phyloP scores from a whole-genome alignment of 2,888 invertebrate genomes.

The Ennomos quercinarius region DNA sequence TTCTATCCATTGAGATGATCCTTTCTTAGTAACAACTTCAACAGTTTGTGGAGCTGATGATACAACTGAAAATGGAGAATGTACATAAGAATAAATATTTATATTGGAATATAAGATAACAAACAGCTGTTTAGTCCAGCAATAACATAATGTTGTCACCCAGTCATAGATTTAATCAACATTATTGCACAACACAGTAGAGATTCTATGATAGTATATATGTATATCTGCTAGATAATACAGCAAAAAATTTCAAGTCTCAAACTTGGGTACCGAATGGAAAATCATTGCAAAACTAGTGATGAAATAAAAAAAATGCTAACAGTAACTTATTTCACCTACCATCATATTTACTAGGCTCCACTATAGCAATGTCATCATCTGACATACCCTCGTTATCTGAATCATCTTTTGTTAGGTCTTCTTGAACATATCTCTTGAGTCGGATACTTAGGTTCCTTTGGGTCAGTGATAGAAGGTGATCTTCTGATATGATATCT shows the following conservation, averaged over 20 bases:
- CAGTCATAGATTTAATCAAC: too few species aligned
- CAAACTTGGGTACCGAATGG: too few species aligned
- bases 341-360: constrained; percentile 79
- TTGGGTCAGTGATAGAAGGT: constrained; percentile 63
- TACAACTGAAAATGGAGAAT: constrained; percentile 62
- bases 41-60: constrained; percentile 68
- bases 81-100: constrained; percentile 21
- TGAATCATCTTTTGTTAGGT: constrained; percentile 51
- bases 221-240: too few species aligned
- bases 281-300: neutral
- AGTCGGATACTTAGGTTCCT: constrained; percentile 70
- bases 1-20: constrained; percentile 74
- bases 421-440: constrained; percentile 64
- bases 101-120: too few species aligned
- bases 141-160: too few species aligned
- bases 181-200: too few species aligned
- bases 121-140: too few species aligned
- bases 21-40: constrained; percentile 66
- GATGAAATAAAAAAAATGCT: neutral
- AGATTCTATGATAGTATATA: too few species aligned
- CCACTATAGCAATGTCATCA: constrained; percentile 50
- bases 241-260: too few species aligned
- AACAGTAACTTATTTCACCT: constrained; percentile 3
- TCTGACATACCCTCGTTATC: constrained; percentile 41
- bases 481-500: constrained; percentile 69